phyloP scores from a whole-genome alignment of 2,888 invertebrate genomes.

The Pandemis cinnamomeana region DNA sequence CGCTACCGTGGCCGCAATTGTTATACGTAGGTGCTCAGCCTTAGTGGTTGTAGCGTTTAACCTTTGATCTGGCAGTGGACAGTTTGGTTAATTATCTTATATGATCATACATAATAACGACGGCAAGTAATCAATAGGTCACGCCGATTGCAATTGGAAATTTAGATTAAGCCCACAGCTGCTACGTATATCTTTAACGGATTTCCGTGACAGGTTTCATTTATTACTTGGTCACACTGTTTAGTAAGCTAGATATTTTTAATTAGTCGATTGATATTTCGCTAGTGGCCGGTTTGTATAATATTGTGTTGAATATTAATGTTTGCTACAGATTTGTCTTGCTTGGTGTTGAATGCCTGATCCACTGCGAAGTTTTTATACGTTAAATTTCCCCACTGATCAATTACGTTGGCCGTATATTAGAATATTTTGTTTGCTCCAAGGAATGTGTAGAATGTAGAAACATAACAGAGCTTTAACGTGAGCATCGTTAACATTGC shows the following conservation, averaged over 20 bases:
- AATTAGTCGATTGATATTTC: no score
- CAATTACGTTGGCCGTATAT: not conserved
- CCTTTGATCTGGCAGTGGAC: not conserved
- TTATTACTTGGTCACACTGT: not conserved
- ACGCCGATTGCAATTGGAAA: not conserved
- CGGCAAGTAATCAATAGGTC: not conserved
- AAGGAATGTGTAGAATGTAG: not conserved
- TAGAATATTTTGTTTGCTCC: not conserved
- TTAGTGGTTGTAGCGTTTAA: not conserved
- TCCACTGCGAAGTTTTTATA: not conserved
- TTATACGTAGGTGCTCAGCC: not conserved
- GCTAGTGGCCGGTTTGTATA: not conserved
- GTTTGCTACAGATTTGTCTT: not conserved
- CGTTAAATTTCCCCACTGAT: not conserved
- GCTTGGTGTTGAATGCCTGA: not conserved
- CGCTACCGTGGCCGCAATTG: conserved; percentile 30
- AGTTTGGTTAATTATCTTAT: not conserved
- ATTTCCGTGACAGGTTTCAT: not conserved
- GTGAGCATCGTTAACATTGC: not conserved
- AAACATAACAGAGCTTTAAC: not conserved
- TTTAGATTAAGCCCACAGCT: not conserved
- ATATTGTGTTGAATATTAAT: not conserved
- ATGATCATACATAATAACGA: not conserved
- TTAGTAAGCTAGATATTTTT: no score
- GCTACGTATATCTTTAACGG: not conserved